These are phyloP conservation scores for Myrmecophaga tridactyla DNA, from an alignment of 2,113 vertebrate species.

Conservation along the genomic window DNA sequence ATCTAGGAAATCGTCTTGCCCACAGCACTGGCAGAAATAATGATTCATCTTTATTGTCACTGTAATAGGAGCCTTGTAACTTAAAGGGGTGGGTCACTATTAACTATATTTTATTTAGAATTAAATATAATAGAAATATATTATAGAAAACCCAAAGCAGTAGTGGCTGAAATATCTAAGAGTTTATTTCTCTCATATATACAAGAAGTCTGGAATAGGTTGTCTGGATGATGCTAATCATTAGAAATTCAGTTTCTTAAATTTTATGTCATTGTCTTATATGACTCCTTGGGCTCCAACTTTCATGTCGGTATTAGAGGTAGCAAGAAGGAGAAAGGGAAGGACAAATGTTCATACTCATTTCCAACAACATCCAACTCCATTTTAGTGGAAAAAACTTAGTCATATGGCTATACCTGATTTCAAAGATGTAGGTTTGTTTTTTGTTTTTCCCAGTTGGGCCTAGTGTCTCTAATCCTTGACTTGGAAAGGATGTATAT, in stretches of 20 bases:
- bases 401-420: neutral
- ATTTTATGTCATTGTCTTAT: neutral
- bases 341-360: no score
- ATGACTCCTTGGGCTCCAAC: neutral
- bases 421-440: neutral
- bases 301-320: neutral
- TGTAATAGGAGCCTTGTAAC: neutral
- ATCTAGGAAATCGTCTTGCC: neutral
- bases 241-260: no score
- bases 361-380: neutral
- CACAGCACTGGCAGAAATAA: neutral
- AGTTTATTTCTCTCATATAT: neutral
- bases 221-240: neutral
- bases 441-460: no score
- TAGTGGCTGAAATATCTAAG: neutral
- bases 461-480: neutral
- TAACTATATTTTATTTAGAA: neutral
- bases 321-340: neutral
- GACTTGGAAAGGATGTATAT: neutral
- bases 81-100: neutral
- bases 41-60: neutral
- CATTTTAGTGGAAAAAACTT: neutral
- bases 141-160: neutral
- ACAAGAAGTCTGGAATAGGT: neutral
- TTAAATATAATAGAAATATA: neutral